Conservation (phyloP, 2,113 vertebrate species). For the Mesembrinibis cayennensis region DNA sequence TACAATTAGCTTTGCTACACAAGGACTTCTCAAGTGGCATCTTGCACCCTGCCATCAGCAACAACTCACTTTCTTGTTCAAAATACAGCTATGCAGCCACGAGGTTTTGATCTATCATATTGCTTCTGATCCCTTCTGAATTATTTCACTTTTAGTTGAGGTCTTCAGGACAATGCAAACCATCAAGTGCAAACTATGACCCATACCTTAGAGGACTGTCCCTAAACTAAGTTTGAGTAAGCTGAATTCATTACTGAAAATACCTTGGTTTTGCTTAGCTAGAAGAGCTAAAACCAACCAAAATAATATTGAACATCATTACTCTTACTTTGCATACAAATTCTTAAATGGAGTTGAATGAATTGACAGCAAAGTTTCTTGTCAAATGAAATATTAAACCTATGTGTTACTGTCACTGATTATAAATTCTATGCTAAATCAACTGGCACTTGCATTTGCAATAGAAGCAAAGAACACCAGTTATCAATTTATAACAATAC, state of each 20-base stretch:
- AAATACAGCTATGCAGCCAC: not conserved
- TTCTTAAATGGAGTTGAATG: not conserved
- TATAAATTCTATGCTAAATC: not conserved
- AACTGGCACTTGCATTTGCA: not conserved
- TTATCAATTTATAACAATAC: not conserved
- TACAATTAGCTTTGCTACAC: not conserved
- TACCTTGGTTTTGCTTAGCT: not conserved
- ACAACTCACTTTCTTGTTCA: not conserved
- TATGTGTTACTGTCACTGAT: not conserved
- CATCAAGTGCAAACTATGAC: not conserved
- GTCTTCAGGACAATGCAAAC: not conserved
- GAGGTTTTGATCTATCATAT: not conserved
- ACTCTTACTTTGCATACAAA: not conserved
- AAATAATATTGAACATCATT: not conserved
- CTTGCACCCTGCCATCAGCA: not conserved
- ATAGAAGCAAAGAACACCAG: not conserved
- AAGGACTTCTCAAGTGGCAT: not conserved
- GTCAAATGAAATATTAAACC: not conserved
- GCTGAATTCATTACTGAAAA: not conserved
- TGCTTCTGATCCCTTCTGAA: not conserved
- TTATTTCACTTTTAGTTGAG: not conserved
- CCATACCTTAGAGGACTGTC: not conserved
- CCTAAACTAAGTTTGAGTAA: not conserved
- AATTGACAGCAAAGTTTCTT: not conserved
- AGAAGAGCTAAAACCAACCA: not conserved